Conservation (phyloP, 2,113 vertebrate genomes). For the Coturnix japonica region DNA sequence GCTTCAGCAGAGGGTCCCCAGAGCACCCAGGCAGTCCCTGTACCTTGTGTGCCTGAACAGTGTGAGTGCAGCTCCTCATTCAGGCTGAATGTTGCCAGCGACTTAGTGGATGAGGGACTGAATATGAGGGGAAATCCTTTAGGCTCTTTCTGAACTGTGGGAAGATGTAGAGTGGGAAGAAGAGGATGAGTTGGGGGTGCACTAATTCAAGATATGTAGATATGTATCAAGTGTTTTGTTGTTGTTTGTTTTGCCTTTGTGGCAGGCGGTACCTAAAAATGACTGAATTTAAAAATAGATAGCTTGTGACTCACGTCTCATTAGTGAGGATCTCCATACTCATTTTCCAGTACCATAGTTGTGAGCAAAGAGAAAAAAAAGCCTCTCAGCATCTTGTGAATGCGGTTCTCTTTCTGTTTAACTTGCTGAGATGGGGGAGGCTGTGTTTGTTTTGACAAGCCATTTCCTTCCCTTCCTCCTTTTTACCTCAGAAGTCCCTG, state of each 20-base stretch:
- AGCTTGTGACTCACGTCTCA: constrained; percentile 34
- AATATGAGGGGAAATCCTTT: neutral
- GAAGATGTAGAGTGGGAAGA: neutral
- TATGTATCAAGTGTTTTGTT: constrained; percentile 2
- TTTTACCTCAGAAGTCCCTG: neutral
- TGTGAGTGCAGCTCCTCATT: neutral
- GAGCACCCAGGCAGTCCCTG: neutral
- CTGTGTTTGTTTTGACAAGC: neutral
- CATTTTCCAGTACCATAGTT: neutral
- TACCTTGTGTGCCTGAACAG: rapidly evolving
- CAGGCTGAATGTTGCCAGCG: neutral
- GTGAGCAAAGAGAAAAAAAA: neutral
- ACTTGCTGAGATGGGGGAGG: neutral
- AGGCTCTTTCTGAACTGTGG: neutral
- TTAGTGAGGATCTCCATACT: constrained; percentile 12
- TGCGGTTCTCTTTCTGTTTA: neutral
- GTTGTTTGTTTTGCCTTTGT: constrained; percentile 27
- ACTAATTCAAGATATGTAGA: neutral
- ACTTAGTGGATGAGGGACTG: neutral
- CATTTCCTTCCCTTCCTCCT: neutral
- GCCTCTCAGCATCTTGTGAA: neutral
- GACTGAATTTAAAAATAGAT: neutral
- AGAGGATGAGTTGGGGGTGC: neutral
- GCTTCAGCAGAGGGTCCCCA: neutral
- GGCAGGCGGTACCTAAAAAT: constrained; percentile 32